phyloP scores from a whole-genome alignment of 2,113 vertebrate genomes.

The Mandrillus leucophaeus region DNA sequence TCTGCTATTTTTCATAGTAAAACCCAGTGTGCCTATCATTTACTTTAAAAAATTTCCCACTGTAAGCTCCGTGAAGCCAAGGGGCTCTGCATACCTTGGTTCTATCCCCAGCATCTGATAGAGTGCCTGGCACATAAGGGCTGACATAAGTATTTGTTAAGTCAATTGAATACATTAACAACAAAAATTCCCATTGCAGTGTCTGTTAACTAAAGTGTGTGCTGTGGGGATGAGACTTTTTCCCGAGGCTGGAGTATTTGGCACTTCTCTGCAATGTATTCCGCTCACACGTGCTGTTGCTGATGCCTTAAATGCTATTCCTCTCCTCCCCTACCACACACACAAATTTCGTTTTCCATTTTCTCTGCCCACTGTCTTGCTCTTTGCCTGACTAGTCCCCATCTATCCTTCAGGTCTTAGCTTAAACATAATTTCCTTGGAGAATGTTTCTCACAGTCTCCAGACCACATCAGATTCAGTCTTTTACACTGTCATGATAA shows the following conservation, averaged over 20 bases:
- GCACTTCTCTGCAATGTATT: neutral
- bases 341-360: neutral
- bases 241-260: neutral
- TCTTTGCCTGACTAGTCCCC: neutral
- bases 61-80: neutral
- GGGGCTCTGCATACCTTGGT: too few species aligned
- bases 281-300: neutral
- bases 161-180: neutral
- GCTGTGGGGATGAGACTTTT: neutral
- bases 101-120: neutral
- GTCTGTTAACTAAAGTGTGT: neutral
- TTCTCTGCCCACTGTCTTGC: neutral
- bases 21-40: neutral
- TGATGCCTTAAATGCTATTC: accelerated
- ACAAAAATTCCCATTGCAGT: neutral
- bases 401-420: neutral
- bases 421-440: neutral
- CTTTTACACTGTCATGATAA: neutral
- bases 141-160: neutral
- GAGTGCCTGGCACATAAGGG: neutral
- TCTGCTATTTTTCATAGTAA: neutral
- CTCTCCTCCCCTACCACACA: neutral
- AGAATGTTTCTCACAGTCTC: neutral
- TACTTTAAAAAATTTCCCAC: neutral
- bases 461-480: neutral